phyloP scores from a whole-genome alignment of 2,888 invertebrate species.

The Calephelis perditalis region DNA sequence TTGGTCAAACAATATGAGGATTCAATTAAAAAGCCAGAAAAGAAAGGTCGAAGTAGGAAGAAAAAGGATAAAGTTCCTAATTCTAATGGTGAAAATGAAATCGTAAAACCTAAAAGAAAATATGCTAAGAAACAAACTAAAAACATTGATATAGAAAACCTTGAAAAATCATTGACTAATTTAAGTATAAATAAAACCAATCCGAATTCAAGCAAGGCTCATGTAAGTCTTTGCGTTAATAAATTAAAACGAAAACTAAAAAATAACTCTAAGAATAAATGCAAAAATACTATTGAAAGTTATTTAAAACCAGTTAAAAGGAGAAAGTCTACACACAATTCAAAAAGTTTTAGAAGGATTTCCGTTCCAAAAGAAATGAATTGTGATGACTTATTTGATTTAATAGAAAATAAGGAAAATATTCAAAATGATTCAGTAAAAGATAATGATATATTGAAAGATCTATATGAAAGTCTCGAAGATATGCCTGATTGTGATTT shows the following conservation, averaged over 20 bases:
- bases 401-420: conserved; percentile 34
- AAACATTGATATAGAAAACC: conserved; percentile 33
- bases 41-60: conserved; percentile 46
- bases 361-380: background rate
- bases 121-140: conserved; percentile 48
- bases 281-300: conserved; percentile 60
- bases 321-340: conserved; percentile 41
- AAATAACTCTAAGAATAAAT: conserved; percentile 40
- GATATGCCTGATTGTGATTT: conserved; percentile 46
- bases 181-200: conserved; percentile 39
- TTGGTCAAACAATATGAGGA: conserved; percentile 79
- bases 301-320: conserved; percentile 52
- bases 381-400: conserved; percentile 1
- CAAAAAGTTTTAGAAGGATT: conserved; percentile 35
- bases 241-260: conserved; percentile 63
- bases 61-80: conserved; percentile 43
- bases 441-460: conserved; percentile 17
- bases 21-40: conserved; percentile 72
- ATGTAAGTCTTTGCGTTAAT: conserved; percentile 57
- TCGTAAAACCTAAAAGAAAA: conserved; percentile 56
- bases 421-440: conserved; percentile 22
- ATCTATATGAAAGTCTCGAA: conserved; percentile 39
- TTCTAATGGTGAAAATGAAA: conserved; percentile 36
- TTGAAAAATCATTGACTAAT: conserved; percentile 45
- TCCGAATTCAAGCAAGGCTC: conserved; percentile 45